Evolutionary conservation across 2,113 vertebrate species (phyloP).

Genomic region (Seriola quinqueradiata): DNA sequence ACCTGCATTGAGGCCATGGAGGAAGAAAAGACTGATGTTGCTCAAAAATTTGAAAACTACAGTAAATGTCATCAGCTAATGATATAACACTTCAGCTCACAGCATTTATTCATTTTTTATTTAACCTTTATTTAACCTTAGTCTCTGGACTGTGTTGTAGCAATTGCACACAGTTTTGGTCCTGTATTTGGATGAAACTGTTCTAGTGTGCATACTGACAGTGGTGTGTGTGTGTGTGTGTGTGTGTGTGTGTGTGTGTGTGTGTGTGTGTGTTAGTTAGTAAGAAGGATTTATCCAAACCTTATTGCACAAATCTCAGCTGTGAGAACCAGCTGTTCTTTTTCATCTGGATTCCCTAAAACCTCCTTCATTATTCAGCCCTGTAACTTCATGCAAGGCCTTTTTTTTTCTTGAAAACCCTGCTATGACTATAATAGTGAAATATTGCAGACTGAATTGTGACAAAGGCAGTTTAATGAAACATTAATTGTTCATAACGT

Average conservation of each 20-base stretch:
- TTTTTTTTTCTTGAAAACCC: neutral
- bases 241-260: neutral
- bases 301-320: conserved; percentile 21
- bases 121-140: too few species aligned
- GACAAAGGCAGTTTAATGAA: neutral
- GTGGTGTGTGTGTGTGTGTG: neutral
- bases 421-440: neutral
- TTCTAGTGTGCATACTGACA: neutral
- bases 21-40: neutral
- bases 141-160: neutral
- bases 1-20: neutral
- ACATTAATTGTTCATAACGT: neutral
- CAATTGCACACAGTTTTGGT: neutral
- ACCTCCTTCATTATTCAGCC: conserved; percentile 5
- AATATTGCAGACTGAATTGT: neutral
- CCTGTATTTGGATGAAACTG: neutral
- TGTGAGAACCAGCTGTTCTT: conserved; percentile 45
- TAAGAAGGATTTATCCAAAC: conserved; percentile 6
- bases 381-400: neutral
- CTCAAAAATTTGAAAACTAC: neutral
- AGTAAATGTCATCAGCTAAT: conserved; percentile 1
- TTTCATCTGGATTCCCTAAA: conserved; percentile 39
- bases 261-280: neutral
- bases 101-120: neutral
- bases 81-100: neutral